A percentile compares a stretch with the other conserved stretches of the same genome.
phyloP scores from a whole-genome alignment of 1,140 invertebrate genomes.

The Hormaphis cornu region DNA sequence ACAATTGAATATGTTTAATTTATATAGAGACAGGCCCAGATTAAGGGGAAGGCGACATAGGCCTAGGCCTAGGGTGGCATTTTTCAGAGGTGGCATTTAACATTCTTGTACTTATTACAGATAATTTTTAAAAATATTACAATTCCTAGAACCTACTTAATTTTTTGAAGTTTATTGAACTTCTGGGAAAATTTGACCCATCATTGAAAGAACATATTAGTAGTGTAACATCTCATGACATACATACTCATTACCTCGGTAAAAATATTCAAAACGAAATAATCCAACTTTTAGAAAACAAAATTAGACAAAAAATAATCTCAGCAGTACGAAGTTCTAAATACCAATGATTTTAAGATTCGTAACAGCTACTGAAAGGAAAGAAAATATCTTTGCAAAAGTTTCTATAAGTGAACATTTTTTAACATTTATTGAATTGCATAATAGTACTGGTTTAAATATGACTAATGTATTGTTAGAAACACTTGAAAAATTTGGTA shows the following conservation, averaged over 20 bases:
- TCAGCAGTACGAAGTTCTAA: constrained; percentile 34
- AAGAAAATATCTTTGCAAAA: constrained; percentile 14
- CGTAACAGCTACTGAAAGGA: constrained; percentile 8
- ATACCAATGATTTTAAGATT: constrained; percentile 33
- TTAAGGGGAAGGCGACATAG: no score
- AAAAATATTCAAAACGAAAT: constrained; percentile 33
- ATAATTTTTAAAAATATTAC: no score
- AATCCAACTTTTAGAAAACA: constrained; percentile 29
- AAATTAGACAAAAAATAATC: constrained; percentile 36
- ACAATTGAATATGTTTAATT: no score
- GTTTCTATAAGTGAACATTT: constrained; percentile 2
- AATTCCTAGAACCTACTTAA: no score
- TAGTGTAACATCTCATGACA: constrained; percentile 1
- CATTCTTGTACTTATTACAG: no score
- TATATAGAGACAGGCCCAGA: no score
- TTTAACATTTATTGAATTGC: constrained; percentile 7
- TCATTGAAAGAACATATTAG: constrained; percentile 27
- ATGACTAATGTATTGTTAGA: constrained; percentile 14
- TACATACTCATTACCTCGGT: constrained; percentile 32
- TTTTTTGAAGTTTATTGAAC: constrained; percentile 30
- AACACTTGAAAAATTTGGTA: not conserved
- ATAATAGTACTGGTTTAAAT: constrained; percentile 25
- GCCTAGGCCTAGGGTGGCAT: no score
- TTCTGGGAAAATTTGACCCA: constrained; percentile 34
- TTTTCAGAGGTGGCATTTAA: no score